These are phyloP conservation scores for Hypomesus transpacificus DNA, from an alignment of 2,113 vertebrate species.

Conservation along the genomic window DNA sequence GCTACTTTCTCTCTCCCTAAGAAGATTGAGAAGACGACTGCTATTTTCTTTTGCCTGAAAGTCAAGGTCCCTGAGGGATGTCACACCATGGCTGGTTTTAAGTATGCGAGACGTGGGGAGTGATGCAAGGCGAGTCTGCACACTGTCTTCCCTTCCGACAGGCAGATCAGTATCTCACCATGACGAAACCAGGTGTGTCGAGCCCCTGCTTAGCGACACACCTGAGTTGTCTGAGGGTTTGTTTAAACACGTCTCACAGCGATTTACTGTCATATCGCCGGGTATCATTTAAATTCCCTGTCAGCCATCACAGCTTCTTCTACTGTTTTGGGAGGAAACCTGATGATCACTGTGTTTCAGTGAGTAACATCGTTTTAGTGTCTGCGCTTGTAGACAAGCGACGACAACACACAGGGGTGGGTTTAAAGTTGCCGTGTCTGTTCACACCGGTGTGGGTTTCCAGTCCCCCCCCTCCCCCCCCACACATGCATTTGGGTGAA, in stretches of 20 bases:
- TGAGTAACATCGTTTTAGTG: slow-evolving; percentile 52
- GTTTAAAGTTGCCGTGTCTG: background rate
- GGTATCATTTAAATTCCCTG: slow-evolving; percentile 56
- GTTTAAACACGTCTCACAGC: slow-evolving; percentile 69
- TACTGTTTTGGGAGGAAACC: slow-evolving; percentile 45
- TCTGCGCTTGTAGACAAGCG: slow-evolving; percentile 24
- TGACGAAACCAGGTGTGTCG: slow-evolving; percentile 53
- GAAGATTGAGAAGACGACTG: slow-evolving; percentile 63
- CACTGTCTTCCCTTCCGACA: slow-evolving; percentile 20
- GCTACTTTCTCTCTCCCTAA: slow-evolving; percentile 55
- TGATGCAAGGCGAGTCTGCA: slow-evolving; percentile 30
- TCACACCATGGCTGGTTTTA: slow-evolving; percentile 45
- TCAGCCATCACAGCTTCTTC: slow-evolving; percentile 49
- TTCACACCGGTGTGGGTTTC: slow-evolving; percentile 31
- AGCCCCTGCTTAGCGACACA: slow-evolving; percentile 53
- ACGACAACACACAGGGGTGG: background rate
- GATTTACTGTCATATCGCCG: slow-evolving; percentile 63
- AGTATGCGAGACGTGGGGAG: background rate
- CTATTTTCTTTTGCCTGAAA: slow-evolving; percentile 62
- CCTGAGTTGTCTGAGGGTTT: slow-evolving; percentile 61
- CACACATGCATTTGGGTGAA: slow-evolving; percentile 31
- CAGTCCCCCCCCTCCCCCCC: background rate
- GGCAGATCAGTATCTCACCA: slow-evolving; percentile 46
- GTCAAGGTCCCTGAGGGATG: slow-evolving; percentile 55
- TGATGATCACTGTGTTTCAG: slow-evolving; percentile 51